Percentiles rank a stretch among this genome's conserved stretches.
Evolutionary conservation across 2,888 invertebrate species (phyloP).

Genomic region (Omphaloscelis lunosa): DNA sequence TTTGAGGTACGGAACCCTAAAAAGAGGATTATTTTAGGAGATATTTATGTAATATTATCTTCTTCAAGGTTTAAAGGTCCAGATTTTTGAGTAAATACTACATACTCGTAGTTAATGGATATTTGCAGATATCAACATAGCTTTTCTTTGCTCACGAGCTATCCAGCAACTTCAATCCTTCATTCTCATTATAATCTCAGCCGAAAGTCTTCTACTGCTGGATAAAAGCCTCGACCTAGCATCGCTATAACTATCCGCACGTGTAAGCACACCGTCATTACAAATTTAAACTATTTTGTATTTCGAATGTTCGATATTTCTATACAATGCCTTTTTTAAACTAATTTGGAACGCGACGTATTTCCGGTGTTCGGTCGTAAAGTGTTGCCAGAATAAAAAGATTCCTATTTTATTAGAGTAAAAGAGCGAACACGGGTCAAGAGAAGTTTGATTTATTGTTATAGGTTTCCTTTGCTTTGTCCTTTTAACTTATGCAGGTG

Average conservation of each 20-base stretch:
- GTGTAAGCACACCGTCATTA: neutral
- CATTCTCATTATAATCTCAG: neutral
- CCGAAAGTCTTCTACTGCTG: neutral
- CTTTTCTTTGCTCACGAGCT: neutral
- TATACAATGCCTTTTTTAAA: conserved; percentile 27
- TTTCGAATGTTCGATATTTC: conserved; percentile 25
- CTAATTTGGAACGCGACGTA: conserved; percentile 69
- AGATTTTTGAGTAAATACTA: neutral
- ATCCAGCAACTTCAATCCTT: neutral
- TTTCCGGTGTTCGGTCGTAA: conserved; percentile 64
- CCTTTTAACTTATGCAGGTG: conserved; percentile 13
- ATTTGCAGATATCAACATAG: neutral
- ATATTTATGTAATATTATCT: neutral
- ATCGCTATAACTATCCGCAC: neutral
- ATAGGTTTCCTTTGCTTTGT: conserved; percentile 52
- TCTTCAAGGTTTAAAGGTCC: neutral
- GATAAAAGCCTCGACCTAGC: neutral
- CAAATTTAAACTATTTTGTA: conserved; percentile 32
- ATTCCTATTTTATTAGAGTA: conserved; percentile 42
- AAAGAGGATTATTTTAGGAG: neutral
- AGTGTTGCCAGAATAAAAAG: conserved; percentile 53
- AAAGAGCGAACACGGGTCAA: conserved; percentile 23
- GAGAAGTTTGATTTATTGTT: conserved; percentile 48
- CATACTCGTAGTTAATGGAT: no score
- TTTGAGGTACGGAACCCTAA: neutral